Conservation (phyloP, 1,140 invertebrate genomes). For the Amphibalanus amphitrite region DNA sequence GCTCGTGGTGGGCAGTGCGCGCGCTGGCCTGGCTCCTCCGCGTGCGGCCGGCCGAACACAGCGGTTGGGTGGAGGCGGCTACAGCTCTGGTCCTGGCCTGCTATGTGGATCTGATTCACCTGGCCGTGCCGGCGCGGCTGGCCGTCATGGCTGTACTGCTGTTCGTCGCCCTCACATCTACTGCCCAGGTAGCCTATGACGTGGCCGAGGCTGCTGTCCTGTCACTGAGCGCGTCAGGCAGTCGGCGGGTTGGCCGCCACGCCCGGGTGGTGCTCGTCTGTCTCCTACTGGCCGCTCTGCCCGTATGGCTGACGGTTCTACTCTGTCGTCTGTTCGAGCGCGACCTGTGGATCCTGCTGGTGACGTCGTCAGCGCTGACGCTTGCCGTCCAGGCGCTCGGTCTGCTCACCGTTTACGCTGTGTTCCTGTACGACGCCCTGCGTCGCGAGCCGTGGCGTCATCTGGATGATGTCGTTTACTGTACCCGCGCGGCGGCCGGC, state of each 20-base stretch:
- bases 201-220: slow-evolving; percentile 37
- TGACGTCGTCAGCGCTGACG: slow-evolving; percentile 34
- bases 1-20: slow-evolving; percentile 30
- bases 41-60: slow-evolving; percentile 27
- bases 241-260: slow-evolving; percentile 24
- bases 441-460: slow-evolving; percentile 33
- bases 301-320: slow-evolving; percentile 34
- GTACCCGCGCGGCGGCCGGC: slow-evolving; percentile 30
- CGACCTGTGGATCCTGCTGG: slow-evolving; percentile 38
- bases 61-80: slow-evolving; percentile 38
- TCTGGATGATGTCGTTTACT: slow-evolving; percentile 39
- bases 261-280: slow-evolving; percentile 31
- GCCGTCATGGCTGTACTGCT: slow-evolving; percentile 36
- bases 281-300: slow-evolving; percentile 31
- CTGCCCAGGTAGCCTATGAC: slow-evolving; percentile 39
- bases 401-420: slow-evolving; percentile 33
- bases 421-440: slow-evolving; percentile 36
- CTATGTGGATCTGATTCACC: slow-evolving; percentile 35
- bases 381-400: slow-evolving; percentile 38
- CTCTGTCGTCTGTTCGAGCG: slow-evolving; percentile 35
- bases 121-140: slow-evolving; percentile 33
- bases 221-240: slow-evolving; percentile 30
- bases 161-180: slow-evolving; percentile 36
- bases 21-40: slow-evolving; percentile 30
- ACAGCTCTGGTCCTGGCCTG: slow-evolving; percentile 36